Evolutionary conservation across 2,797 vertebrate species (phyloP), one percentile per base, ranked within the genome.

Genomic region (Epinephelus malabaricus): DNA sequence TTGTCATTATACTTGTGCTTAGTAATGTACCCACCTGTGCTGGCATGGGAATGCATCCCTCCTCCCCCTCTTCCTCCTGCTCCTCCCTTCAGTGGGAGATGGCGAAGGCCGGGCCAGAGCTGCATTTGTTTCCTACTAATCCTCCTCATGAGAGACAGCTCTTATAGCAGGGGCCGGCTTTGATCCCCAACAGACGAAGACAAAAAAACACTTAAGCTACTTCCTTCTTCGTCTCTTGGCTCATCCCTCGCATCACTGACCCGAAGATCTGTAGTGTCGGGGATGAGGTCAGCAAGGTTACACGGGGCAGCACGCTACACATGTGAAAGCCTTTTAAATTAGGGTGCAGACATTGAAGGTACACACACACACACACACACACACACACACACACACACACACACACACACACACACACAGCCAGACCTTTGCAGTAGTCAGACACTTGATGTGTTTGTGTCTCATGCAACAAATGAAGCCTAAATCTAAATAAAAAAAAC

Each of bases 141-240:
- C 94, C 93, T 75, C 76, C 90, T 90, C 79, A 87, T 85, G 86
- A 85, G 90, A 87, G 91, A 89, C 81, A 83, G 91, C 82, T 85
- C 88, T 88, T 88, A 88, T 86, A 90, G 79, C 73, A 71, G 78
- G 71, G 79, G 72, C 81, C 62, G 65, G 85, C 95, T 95, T 94
- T 95, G 94, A 95, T 95, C 92, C 91, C 81, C 80, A 71, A 88
- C 80, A 89, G 86, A 92, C 88, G 82, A 92, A 92, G 92, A 91
- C 89, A 77, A 88, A 61, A 87, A 92, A 73, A 73, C 85, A 88
- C 87, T 92, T 94, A 94, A 95, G 92, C 92, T 90, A 89, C 90
- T 87, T 91, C 88, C 88, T 87, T 86, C 86, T 88, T 82, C 68
- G 72, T 91, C 86, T 82, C 73, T 78, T 59, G 65, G 76, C 73